Evolutionary conservation across 1,140 invertebrate species (phyloP), one percentile per base, ranked within the genome.

Genomic region (Belonocnema kinseyi): DNA sequence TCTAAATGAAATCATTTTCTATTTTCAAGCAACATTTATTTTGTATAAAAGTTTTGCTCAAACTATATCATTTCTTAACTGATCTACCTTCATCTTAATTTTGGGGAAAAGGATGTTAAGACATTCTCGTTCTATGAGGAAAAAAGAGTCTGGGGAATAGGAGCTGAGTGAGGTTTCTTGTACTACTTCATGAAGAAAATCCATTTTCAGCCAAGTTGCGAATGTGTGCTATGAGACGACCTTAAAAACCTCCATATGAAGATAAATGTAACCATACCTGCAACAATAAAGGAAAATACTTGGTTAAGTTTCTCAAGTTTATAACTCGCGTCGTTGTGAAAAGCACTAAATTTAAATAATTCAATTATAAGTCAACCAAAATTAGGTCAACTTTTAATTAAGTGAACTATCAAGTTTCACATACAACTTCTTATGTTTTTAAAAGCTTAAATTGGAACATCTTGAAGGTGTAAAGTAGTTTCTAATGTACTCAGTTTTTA

Each of bases 111-210:
- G 53, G n/a, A 17, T n/a, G 53, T 19, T 54, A 54, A 19, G 53
- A 54, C 6, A 19, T 17, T 5, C n/a, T n/a, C 16, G 16, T 54
- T 54, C 53, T 54, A 19, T 17, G 53, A n/a, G 8, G 6, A 54
- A n/a, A 54, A 8, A 54, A 54, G 17, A 19, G 17, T n/a, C 53
- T 54, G 6, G n/a, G 10, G n/a, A 54, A 54, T 4, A 54, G 53
- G 17, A n/a, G n/a, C 17, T 54, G 53, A 54, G 53, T 54, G 53
- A n/a, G 53, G n/a, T 54, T 54, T 17, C 53, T 54, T 54, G 53
- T 19, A 54, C 16, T 10, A 19, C n/a, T 54, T 54, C 53, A 54
- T 54, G n/a, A 54, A 54, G n/a, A 54, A 54, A n/a, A n/a, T 54
- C 53, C 53, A 54, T 54, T 54, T 54, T 10, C 3, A 54, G n/a